Evolutionary conservation across 2,888 invertebrate species (phyloP).

Genomic region (Toxonevra muliebris): DNA sequence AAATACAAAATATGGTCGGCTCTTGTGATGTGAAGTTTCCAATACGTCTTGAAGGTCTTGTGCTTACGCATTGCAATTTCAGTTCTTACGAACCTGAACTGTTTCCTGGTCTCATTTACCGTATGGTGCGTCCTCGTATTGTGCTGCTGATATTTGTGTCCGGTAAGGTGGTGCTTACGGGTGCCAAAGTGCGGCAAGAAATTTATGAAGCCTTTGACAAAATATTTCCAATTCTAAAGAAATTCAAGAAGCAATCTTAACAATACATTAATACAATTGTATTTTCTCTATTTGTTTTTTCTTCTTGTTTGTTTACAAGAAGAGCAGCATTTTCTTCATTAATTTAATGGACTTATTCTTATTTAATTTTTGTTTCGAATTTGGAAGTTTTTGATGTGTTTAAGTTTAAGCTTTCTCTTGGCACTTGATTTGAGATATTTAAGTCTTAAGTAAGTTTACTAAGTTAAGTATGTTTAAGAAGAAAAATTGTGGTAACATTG

Average conservation of each 20-base stretch:
- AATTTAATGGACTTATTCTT: no score
- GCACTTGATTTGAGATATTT: constrained; percentile 31
- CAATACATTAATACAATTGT: not conserved
- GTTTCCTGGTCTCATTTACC: constrained; percentile 97
- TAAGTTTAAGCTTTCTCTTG: not conserved
- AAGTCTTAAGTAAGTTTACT: not conserved
- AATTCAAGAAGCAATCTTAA: constrained; percentile 86
- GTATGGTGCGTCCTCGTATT: constrained; percentile 97
- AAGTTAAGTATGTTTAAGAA: constrained; percentile 12
- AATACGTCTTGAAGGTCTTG: constrained; percentile 77
- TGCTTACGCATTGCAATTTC: constrained; percentile 79
- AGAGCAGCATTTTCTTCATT: no score
- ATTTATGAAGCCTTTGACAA: constrained; percentile 96
- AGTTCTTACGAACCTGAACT: constrained; percentile 96
- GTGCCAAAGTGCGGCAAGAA: constrained; percentile 90
- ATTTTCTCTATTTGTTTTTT: no score
- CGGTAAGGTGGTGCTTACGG: constrained; percentile 98
- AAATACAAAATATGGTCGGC: constrained; percentile 83
- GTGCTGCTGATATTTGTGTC: constrained; percentile 98
- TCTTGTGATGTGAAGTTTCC: constrained; percentile 83
- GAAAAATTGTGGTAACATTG: no score
- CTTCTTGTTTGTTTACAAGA: no score
- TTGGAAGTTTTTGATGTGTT: no score
- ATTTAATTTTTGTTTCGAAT: no score
- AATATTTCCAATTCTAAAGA: constrained; percentile 95